Evolutionary conservation across 2,797 vertebrate species (phyloP), one percentile per base, ranked within the genome.

Genomic region (Premnoplex brunnescens): DNA sequence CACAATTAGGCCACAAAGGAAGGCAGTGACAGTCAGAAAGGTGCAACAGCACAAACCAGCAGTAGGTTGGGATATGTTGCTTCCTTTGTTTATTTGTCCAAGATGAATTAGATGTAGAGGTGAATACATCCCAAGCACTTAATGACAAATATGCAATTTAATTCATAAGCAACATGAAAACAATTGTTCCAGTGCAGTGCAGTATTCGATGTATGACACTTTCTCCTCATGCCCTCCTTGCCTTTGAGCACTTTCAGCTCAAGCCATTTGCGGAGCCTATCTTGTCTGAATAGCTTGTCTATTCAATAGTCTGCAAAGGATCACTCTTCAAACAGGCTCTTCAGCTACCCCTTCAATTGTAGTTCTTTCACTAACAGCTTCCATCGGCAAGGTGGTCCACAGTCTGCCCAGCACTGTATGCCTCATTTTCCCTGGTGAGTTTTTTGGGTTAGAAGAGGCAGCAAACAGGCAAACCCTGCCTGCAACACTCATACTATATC

Each of bases 401-500:
- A 14, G 12, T 17, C 44, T 51, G 68, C 37, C 44, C 5, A 5
- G 16, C 15, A 39, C 58, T 58, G 32, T 15, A 43, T 44, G 76
- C 9, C 13, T n/a, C 12, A 16, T 37, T 66, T 34, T 36, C 15
- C 23, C 56, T 36, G 10, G 23, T 58, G 34, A 26, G 16, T 46
- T 64, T 64, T 39, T 49, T 62, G 37, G 11, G 28, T 30, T 63
- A 44, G n/a, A 76, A 37, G 24, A 44, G 9, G 44, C 21, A 32
- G 48, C 34, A 54, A 54, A 30, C 34, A 23, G 44, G 52, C 44
- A 77, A 64, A 41, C 9, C 8, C 51, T 71, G 51, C 51, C 24
- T n/a, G 34, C 20, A 24, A 23, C 1, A 4, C 49, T 24, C 1
- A 0, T 32, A 32, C 5, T 9, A 18, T 41, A 24, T 9, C 13